Base-by-base conservation (phyloP, 2,113 vertebrate species). In the Micromys minutus region DNA sequence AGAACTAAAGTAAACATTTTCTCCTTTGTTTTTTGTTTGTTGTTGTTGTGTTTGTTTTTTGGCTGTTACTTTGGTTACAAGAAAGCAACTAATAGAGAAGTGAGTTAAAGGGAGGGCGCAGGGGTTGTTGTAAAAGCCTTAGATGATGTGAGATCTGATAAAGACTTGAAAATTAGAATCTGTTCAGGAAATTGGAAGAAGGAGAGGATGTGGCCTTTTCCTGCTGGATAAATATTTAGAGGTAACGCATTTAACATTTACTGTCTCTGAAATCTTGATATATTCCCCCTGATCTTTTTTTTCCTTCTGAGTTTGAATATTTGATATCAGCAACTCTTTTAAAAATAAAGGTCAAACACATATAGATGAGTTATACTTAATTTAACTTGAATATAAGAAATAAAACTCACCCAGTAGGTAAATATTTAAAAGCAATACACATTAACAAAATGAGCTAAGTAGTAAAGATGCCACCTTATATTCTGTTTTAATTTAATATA, bases 191-290 rank as follows among this genome's bases (percentile, higher is more conserved):
- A 71, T 59, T 59, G n/a, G 47, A 81, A 26, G 21, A 84, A 55
- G 65, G 67, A 4, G 5, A 50, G 19, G 6, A 3, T 22, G 16
- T 83, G 74, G 26, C 16, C 39, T 92, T 90, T 92, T 71, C 36
- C 34, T 93, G 16, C 15, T 87, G 74, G 91, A 59, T 83, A 69
- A 76, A 83, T 87, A 94, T 72, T 89, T 91, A 91, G 12, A 86
- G 31, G 34, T 34, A 75, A 89, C 76, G 80, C 61, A 94, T 42
- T 95, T 87, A 90, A 87, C 15, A 87, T 42, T 95, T 89, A 90
- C 21, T 1, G 57, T 59, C 26, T 50, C 50, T 42, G 71, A 93
- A 94, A 86, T 92, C 21, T 92, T 95, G 71, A 61, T 65, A 61
- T 67, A 92, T 52, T 90, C 74, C 71, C 26, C 65, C 79, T 11